phyloP scores from a whole-genome alignment of 2,113 vertebrate genomes.

The Arizona elegans region DNA sequence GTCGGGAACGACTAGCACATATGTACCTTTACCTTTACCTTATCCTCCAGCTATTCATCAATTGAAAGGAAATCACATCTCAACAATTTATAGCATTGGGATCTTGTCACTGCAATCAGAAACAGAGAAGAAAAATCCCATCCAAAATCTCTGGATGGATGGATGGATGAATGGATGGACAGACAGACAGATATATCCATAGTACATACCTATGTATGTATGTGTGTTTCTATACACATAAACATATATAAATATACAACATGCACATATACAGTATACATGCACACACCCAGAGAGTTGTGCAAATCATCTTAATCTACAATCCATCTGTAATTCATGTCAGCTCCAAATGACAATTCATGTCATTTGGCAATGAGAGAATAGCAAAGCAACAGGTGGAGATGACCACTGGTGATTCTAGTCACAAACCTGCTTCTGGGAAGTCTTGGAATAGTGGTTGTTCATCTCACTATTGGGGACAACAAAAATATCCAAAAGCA shows the following conservation, averaged over 20 bases:
- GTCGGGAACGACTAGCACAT: no score
- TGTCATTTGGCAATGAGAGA: neutral
- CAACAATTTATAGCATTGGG: conserved; percentile 1
- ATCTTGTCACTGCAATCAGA: conserved; percentile 22
- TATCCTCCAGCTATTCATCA: conserved; percentile 1
- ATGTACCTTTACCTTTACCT: no score
- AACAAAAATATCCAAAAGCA: neutral
- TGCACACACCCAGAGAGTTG: neutral
- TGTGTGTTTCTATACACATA: neutral
- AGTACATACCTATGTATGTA: neutral
- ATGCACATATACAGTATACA: neutral
- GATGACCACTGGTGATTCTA: neutral
- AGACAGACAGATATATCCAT: neutral
- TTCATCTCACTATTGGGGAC: neutral
- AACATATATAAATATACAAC: neutral
- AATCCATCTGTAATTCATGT: neutral
- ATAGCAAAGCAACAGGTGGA: neutral
- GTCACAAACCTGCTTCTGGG: neutral
- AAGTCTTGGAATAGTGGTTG: neutral
- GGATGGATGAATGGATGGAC: no score
- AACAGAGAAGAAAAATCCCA: neutral
- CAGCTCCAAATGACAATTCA: neutral
- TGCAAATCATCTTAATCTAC: no score
- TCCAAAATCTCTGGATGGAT: neutral
- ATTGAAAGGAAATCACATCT: neutral